A percentile compares a stretch with the other conserved stretches of the same genome.
Conservation (phyloP, 2,113 vertebrate genomes). For the Zapornia atra region DNA sequence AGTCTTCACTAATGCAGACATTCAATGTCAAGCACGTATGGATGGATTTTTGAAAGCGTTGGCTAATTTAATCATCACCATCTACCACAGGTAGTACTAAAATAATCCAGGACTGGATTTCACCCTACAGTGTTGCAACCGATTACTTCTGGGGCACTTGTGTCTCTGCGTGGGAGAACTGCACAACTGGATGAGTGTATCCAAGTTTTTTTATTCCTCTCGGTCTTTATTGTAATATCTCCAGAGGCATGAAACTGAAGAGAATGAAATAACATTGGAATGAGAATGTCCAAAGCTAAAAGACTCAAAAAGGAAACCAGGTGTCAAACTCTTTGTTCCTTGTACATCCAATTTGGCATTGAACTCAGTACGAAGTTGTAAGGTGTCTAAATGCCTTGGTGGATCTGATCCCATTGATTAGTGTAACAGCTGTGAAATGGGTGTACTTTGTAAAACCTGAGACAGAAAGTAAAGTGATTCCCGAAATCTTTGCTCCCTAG, state of each 20-base stretch:
- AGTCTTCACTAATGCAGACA: not conserved
- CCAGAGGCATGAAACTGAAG: not conserved
- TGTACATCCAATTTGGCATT: not conserved
- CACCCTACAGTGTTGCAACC: not conserved
- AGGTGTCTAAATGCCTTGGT: not conserved
- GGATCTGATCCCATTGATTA: not conserved
- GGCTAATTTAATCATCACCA: not conserved
- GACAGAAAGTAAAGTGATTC: not conserved
- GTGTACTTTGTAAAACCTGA: not conserved
- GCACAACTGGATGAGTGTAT: not conserved
- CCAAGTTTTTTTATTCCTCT: not conserved
- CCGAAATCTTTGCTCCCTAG: not conserved
- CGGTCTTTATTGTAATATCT: not conserved
- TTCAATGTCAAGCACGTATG: not conserved
- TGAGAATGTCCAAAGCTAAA: accelerated
- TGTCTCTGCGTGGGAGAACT: not conserved
- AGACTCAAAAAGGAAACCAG: not conserved
- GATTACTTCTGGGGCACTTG: not conserved
- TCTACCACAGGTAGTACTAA: not conserved
- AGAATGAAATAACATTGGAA: not conserved
- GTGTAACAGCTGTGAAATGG: not conserved
- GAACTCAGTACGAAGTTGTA: not conserved
- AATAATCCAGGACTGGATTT: not conserved
- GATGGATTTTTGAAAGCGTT: not conserved
- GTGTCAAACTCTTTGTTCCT: not conserved